Conservation (phyloP, 2,888 invertebrate species). For the Adelphocoris suturalis region DNA sequence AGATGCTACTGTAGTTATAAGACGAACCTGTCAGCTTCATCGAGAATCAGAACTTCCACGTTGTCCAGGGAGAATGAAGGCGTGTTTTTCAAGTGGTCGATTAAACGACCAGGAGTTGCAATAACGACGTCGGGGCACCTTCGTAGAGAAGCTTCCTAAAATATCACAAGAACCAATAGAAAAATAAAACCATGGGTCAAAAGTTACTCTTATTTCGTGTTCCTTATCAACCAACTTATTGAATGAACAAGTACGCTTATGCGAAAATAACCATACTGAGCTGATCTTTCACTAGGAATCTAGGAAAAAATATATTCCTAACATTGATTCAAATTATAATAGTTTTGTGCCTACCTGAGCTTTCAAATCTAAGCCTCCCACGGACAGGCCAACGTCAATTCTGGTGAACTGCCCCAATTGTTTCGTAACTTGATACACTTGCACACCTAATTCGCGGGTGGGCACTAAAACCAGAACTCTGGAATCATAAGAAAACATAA, state of each 20-base stretch:
- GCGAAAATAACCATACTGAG: no score
- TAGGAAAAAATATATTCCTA: no score
- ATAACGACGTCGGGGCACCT: conserved; percentile 97
- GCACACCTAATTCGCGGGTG: conserved; percentile 97
- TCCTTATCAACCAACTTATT: no score
- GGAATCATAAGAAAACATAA: conserved; percentile 39
- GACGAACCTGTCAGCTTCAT: conserved; percentile 83
- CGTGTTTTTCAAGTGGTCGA: conserved; percentile 97
- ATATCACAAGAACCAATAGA: background rate
- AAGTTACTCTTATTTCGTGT: no score
- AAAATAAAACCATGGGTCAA: background rate
- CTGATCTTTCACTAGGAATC: no score
- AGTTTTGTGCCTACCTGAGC: conserved; percentile 79
- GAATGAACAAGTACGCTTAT: no score
- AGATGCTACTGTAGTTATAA: background rate
- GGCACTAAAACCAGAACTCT: conserved; percentile 96
- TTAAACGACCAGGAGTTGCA: conserved; percentile 98
- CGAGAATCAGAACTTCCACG: conserved; percentile 90
- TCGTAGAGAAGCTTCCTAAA: conserved; percentile 88
- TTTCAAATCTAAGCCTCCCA: conserved; percentile 93
- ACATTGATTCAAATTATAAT: background rate
- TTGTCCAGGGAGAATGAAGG: conserved; percentile 93
- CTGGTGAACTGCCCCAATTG: conserved; percentile 93
- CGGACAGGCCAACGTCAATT: conserved; percentile 90
- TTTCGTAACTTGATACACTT: conserved; percentile 96